A percentile compares a stretch with the other conserved stretches of the same genome.
Evolutionary conservation across 1,140 invertebrate species (phyloP).

Genomic region (Spodoptera frugiperda): DNA sequence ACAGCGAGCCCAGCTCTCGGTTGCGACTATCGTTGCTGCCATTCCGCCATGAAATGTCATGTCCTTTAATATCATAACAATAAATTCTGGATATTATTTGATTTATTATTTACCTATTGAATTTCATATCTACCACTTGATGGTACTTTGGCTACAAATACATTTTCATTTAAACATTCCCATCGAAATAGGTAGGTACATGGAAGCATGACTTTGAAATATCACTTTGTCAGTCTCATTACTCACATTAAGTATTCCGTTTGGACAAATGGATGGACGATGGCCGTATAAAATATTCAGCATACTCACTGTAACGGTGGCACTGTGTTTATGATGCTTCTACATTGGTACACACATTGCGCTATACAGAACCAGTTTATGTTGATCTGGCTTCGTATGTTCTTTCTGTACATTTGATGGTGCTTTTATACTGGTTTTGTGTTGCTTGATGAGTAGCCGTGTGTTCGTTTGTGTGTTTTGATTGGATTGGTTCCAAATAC

Average conservation of each 20-base stretch:
- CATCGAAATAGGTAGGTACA: background rate
- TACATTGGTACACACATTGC: background rate
- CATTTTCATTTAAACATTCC: too few relatives aligned
- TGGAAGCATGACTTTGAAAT: conserved; percentile 30
- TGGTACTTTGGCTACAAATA: too few relatives aligned
- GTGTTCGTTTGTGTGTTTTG: background rate
- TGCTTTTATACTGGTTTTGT: background rate
- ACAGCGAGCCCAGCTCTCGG: too few relatives aligned
- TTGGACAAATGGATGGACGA: conserved; percentile 34
- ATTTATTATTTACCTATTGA: too few relatives aligned
- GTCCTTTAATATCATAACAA: too few relatives aligned
- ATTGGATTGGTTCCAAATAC: too few relatives aligned
- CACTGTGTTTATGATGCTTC: conserved; percentile 3
- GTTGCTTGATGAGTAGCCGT: background rate
- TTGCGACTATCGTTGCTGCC: too few relatives aligned
- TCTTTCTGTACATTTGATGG: background rate
- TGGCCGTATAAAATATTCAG: conserved; percentile 42
- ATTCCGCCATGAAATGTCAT: too few relatives aligned
- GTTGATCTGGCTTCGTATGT: background rate
- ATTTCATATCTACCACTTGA: too few relatives aligned
- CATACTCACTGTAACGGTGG: background rate
- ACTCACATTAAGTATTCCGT: conserved; percentile 34
- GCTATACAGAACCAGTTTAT: too few relatives aligned
- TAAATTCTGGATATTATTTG: too few relatives aligned
- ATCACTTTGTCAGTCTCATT: conserved; percentile 41